Conservation (phyloP, 1,140 invertebrate genomes). For the Aphis craccivora region DNA sequence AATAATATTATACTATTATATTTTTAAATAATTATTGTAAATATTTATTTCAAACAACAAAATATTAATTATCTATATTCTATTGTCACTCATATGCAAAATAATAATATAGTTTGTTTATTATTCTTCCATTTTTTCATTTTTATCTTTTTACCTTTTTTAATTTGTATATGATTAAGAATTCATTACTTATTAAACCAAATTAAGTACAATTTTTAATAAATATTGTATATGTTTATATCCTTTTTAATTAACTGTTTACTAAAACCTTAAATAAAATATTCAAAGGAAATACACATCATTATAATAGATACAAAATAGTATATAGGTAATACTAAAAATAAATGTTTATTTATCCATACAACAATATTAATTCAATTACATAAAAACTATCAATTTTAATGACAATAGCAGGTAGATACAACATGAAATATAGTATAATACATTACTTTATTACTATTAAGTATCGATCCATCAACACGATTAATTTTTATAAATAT, state of each 20-base stretch:
- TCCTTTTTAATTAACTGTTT: neutral
- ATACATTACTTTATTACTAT: neutral
- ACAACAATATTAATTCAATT: neutral
- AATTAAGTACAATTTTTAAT: neutral
- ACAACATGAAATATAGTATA: neutral
- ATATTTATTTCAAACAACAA: neutral
- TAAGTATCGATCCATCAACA: no score
- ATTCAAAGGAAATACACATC: neutral
- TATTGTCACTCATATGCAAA: neutral
- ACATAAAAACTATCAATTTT: neutral
- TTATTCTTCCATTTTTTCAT: neutral
- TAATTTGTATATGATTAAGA: neutral
- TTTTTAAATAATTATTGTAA: neutral
- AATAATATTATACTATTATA: no score
- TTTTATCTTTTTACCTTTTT: neutral
- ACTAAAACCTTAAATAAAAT: neutral
- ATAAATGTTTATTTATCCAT: neutral
- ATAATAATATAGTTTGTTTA: neutral
- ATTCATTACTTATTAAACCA: neutral
- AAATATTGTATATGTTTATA: no score
- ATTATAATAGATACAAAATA: neutral
- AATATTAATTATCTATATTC: neutral
- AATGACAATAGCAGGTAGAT: neutral
- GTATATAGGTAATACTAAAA: neutral
- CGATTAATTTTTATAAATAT: neutral